Evolutionary conservation across 2,888 invertebrate genomes (phyloP).

Genomic region (Drosophila affinis): DNA sequence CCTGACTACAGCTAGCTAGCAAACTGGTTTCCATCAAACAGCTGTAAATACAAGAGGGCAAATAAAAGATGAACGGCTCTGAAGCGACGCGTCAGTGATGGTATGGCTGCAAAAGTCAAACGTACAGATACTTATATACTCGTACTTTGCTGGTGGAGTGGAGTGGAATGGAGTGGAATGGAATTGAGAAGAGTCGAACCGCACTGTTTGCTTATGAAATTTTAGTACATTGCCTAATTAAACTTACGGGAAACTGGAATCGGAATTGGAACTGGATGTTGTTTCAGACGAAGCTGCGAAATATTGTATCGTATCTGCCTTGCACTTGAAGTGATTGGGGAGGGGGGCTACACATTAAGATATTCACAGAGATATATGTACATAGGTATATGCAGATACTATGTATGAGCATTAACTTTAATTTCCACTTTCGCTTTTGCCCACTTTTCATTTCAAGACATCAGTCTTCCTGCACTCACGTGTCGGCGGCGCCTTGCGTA

Average conservation of each 20-base stretch:
- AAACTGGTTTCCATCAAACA: conserved; percentile 72
- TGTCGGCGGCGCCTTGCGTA: conserved; percentile 63
- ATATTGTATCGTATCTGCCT: conserved; percentile 30
- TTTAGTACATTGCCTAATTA: conserved; percentile 13
- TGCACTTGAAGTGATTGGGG: conserved; percentile 12
- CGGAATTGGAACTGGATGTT: background rate
- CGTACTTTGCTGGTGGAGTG: conserved; percentile 27
- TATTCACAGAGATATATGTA: conserved; percentile 4
- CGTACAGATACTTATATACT: conserved; percentile 2
- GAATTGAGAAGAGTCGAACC: conserved; percentile 16
- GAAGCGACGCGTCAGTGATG: conserved; percentile 20
- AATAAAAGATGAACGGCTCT: conserved; percentile 18
- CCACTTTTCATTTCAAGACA: conserved; percentile 36
- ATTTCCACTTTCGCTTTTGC: conserved; percentile 39
- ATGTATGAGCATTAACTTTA: background rate
- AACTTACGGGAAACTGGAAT: conserved; percentile 37
- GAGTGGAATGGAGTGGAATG: background rate
- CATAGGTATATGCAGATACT: background rate
- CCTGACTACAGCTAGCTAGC: conserved; percentile 12
- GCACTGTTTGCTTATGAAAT: conserved; percentile 49
- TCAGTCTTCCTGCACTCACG: conserved; percentile 34
- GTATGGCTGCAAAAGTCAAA: conserved; percentile 49
- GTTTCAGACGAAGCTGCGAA: conserved; percentile 3
- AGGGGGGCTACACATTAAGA: conserved; percentile 15
- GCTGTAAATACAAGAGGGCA: conserved; percentile 58